These are phyloP conservation scores for Doryteuthis pealeii DNA, from an alignment of 1,140 invertebrate species.

Conservation along the genomic window DNA sequence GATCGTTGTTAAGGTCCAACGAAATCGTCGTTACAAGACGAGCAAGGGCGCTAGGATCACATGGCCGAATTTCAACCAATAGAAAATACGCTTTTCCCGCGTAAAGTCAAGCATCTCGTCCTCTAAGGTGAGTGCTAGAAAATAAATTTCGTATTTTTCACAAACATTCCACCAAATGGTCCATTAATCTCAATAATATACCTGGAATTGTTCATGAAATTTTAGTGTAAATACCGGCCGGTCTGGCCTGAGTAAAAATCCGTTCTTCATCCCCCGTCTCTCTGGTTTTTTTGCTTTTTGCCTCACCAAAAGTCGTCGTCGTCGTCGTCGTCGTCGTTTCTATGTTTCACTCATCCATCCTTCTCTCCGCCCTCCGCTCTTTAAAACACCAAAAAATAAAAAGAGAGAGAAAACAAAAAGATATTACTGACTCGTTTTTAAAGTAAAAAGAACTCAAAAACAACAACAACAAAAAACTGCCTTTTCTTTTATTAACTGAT, in stretches of 20 bases:
- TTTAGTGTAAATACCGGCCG: not conserved
- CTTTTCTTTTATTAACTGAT: too few relatives aligned
- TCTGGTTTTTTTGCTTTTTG: too few relatives aligned
- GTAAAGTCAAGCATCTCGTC: slow-evolving; percentile 45
- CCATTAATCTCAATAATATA: slow-evolving; percentile 17
- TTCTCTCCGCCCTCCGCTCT: too few relatives aligned
- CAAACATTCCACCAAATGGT: slow-evolving; percentile 3
- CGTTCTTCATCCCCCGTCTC: not conserved
- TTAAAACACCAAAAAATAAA: too few relatives aligned
- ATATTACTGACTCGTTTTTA: too few relatives aligned
- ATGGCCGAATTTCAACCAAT: slow-evolving; percentile 33
- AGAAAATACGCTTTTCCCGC: slow-evolving; percentile 40
- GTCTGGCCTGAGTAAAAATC: not conserved
- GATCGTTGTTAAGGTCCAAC: slow-evolving; percentile 13
- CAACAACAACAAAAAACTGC: too few relatives aligned
- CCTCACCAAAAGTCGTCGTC: too few relatives aligned
- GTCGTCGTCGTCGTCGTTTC: too few relatives aligned
- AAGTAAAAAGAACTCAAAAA: too few relatives aligned
- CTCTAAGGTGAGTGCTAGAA: slow-evolving; percentile 43
- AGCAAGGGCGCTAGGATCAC: slow-evolving; percentile 17
- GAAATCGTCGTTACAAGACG: slow-evolving; percentile 12
- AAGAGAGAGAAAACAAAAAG: too few relatives aligned
- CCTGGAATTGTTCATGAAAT: slow-evolving; percentile 23
- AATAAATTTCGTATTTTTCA: slow-evolving; percentile 25
- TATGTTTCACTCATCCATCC: too few relatives aligned